These are phyloP conservation scores for Megaceryle alcyon DNA, from an alignment of 2,797 vertebrate genomes.

Conservation along the genomic window DNA sequence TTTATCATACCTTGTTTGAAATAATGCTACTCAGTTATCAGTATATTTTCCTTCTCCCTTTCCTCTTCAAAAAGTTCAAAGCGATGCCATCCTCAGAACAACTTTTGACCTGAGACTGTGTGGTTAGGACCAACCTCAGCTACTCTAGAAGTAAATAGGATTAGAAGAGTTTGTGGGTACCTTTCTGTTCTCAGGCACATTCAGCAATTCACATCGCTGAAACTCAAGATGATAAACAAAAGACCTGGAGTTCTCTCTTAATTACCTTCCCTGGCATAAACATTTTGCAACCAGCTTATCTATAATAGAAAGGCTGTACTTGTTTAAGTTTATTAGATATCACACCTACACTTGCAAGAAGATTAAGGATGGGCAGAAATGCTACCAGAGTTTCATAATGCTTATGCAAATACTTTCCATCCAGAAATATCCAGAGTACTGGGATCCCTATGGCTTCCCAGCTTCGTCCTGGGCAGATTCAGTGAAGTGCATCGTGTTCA, in stretches of 20 bases:
- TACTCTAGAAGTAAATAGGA: not conserved
- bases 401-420: not conserved
- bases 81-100: not conserved
- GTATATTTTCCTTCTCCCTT: not conserved
- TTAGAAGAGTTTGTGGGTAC: not conserved
- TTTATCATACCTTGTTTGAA: not conserved
- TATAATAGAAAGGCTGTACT: not conserved
- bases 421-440: not conserved
- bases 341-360: not conserved
- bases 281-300: not conserved
- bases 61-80: not conserved
- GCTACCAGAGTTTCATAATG: slow-evolving; percentile 6
- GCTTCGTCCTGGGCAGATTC: not conserved
- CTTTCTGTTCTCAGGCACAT: not conserved
- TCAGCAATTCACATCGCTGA: not conserved
- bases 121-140: not conserved
- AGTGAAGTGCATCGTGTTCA: not conserved
- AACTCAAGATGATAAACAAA: not conserved
- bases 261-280: not conserved
- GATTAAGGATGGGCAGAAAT: not conserved
- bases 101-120: not conserved
- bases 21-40: not conserved
- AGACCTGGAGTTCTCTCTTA: not conserved
- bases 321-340: slow-evolving; percentile 23
- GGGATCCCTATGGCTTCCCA: not conserved